These are phyloP conservation scores for Cataglyphis livida DNA, from an alignment of 2,888 invertebrate species.

Conservation along the genomic window DNA sequence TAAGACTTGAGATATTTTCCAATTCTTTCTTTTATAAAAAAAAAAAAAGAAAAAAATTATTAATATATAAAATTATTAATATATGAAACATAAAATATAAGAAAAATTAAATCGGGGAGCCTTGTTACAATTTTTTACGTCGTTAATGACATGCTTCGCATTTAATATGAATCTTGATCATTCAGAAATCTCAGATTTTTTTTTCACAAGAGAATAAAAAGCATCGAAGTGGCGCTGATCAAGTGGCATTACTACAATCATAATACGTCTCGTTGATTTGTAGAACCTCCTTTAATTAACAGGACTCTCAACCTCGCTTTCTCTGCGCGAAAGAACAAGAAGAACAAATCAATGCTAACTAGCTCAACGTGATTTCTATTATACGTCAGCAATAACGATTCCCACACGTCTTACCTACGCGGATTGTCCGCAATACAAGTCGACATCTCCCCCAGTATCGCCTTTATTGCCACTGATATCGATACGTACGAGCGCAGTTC, in stretches of 20 bases:
- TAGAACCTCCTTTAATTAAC: not conserved
- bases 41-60: too few species aligned
- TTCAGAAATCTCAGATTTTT: not conserved
- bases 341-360: conserved; percentile 18
- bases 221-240: not conserved
- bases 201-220: too few species aligned
- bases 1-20: not conserved
- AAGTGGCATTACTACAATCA: not conserved
- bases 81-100: not conserved
- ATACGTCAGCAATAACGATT: conserved; percentile 46
- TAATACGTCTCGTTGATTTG: not conserved
- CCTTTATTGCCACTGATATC: conserved; percentile 77
- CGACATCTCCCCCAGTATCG: conserved; percentile 66
- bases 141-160: too few species aligned
- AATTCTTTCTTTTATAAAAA: too few species aligned
- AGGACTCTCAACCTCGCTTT: not conserved
- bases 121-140: too few species aligned
- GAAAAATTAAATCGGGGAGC: not conserved
- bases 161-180: not conserved
- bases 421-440: conserved; percentile 35
- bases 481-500: conserved; percentile 70
- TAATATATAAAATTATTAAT: too few species aligned
- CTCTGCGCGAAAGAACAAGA: not conserved
- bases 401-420: conserved; percentile 31
- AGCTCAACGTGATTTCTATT: not conserved